These are phyloP conservation scores for Liopterus haemorrhoidalis DNA, from an alignment of 2,888 invertebrate genomes.

Conservation along the genomic window DNA sequence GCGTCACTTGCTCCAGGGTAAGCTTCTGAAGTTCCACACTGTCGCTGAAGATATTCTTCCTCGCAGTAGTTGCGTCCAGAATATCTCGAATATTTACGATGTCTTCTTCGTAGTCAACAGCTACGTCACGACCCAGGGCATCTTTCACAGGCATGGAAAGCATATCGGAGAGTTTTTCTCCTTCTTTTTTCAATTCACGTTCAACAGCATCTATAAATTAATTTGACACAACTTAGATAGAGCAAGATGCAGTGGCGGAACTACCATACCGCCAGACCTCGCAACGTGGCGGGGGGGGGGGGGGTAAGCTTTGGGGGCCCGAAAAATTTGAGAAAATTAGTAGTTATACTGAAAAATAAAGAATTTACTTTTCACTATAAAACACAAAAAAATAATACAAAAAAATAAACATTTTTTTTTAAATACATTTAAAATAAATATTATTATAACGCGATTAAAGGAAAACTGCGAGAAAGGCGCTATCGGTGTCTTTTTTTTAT, in stretches of 20 bases:
- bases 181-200: slow-evolving; percentile 63
- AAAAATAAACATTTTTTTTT: too few relatives aligned
- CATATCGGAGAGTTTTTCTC: slow-evolving; percentile 70
- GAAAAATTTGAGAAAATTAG: neutral
- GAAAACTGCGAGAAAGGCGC: too few relatives aligned
- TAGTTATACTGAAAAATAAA: neutral
- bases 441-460: too few relatives aligned
- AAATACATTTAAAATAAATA: too few relatives aligned
- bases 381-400: neutral
- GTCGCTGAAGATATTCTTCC: slow-evolving; percentile 66
- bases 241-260: neutral
- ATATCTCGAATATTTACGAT: slow-evolving; percentile 66
- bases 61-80: slow-evolving; percentile 61
- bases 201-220: slow-evolving; percentile 57
- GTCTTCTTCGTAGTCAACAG: slow-evolving; percentile 65
- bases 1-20: slow-evolving; percentile 70
- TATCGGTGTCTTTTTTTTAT: too few relatives aligned
- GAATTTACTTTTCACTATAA: neutral
- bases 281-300: too few relatives aligned
- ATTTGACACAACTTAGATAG: neutral
- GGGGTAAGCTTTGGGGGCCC: too few relatives aligned
- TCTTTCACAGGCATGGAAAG: slow-evolving; percentile 74
- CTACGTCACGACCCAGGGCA: slow-evolving; percentile 64
- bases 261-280: neutral
- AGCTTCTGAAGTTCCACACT: slow-evolving; percentile 70